Evolutionary conservation across 2,888 invertebrate species (phyloP).

Genomic region (Aspidiotus rigidus): DNA sequence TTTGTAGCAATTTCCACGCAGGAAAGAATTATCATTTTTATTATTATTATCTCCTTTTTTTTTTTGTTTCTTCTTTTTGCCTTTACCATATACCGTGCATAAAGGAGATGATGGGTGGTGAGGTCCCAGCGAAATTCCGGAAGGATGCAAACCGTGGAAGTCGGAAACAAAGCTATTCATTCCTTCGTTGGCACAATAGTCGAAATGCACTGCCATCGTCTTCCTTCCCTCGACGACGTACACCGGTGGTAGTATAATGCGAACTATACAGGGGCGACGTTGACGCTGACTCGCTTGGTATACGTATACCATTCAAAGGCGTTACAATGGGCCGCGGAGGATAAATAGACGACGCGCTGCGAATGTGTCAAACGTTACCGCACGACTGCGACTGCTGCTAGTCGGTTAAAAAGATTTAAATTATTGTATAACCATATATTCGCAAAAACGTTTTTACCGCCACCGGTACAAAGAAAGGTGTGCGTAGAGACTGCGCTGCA

Average conservation of each 20-base stretch:
- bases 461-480: background rate
- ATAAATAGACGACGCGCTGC: constrained; percentile 17
- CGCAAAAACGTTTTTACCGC: constrained; percentile 22
- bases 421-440: constrained; percentile 22
- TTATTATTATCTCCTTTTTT: too few species aligned
- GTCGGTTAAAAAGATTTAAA: constrained; percentile 17
- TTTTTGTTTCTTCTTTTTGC: too few species aligned
- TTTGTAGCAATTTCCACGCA: constrained; percentile 11
- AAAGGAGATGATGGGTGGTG: constrained; percentile 1
- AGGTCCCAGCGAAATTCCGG: constrained; percentile 17
- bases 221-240: background rate
- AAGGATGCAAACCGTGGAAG: constrained; percentile 28
- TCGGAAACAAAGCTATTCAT: constrained; percentile 24
- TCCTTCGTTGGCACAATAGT: constrained; percentile 21
- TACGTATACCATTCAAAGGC: background rate
- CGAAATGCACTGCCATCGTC: constrained; percentile 11
- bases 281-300: background rate
- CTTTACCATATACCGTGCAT: too few species aligned
- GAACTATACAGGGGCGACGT: too few species aligned
- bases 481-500: too few species aligned
- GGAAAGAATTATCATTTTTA: constrained; percentile 24
- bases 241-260: constrained; percentile 2
- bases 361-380: constrained; percentile 22
- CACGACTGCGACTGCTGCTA: constrained; percentile 10
- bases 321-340: constrained; percentile 19